Evolutionary conservation across 2,888 invertebrate genomes (phyloP), one percentile per base, ranked within the genome.

Genomic region (Synergus laeviventris): DNA sequence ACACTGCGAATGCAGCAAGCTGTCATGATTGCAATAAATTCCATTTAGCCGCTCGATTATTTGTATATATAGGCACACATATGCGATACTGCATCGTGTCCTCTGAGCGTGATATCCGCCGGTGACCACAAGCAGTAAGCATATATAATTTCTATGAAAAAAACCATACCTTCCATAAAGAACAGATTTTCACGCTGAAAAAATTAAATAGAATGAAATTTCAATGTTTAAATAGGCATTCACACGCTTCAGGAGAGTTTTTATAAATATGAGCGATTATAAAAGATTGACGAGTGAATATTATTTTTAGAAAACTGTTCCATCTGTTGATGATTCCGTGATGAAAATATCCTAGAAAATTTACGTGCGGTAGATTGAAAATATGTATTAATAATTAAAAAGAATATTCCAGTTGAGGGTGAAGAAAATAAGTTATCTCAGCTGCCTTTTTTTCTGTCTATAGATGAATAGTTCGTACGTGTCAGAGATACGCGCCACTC

Each of bases 11-110:
- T 80, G 77, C 82, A 78, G 76, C 79, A 73, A 76, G 73, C 82
- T 83, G 86, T 85, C 84, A 84, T 75, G 82, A 80, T 78, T 74
- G 84, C 78, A 80, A 85, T 85, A 85, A 85, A 85, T 85, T 85
- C 85, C 86, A 85, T 84, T 85, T 83, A 86, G 82, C 80, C 81
- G 81, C 79, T 85, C 70, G 70, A 49, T 70, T 70, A 70, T 70
- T 70, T 49, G 36, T 70, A 70, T 24, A 70, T 24, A 42, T 24
- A 31, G 16, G 9, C 36, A n/a, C 49, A 49, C 45, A 24, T 24
- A 66, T 45, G 45, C 45, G 66, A n/a, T 66, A 45, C 66, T 24
- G 36, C 18, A n/a, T 49, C 61, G 45, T 70, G 31, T 45, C 45
- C 24, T 70, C 36, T 36, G 45, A 49, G 70, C 70, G 49, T 49